Evolutionary conservation across 2,888 invertebrate genomes (phyloP), one percentile per base, ranked within the genome.

Genomic region (Choreutis nemorana): DNA sequence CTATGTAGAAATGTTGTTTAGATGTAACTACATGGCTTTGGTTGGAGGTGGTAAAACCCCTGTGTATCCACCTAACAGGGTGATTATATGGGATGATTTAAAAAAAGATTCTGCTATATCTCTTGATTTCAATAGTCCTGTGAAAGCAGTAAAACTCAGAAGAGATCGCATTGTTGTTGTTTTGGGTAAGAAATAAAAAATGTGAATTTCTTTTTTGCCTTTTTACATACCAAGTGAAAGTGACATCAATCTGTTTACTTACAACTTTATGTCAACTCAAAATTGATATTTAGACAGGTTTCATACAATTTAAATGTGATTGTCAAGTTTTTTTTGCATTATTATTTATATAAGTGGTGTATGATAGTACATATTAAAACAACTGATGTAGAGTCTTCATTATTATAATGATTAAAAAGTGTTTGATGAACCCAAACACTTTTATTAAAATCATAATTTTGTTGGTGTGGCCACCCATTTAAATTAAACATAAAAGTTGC

Each of bases 61-160:
- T 2, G 86, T 95, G 40, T 97, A 94, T 80, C 94, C 97, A 16
- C 87, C 91, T 10, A 96, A 97, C 55, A 91, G 91, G 85, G 96
- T 98, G 10, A 90, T 97, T 73, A 92, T 98, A 47, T 98, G 98
- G 98, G 98, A 98, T 63, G 98, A 98, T 71, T 71, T 97, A 35
- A 95, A 96, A 62, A 97, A 98, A 72, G 87, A 90, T 42, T 90
- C 92, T 39, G 94, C 97, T 11, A 96, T 98, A 55, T 91, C 91
- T 35, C 79, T 98, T 56, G 97, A 97, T 57, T 97, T 98, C 57
- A 94, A 92, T 58, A 90, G 90, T 39, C 91, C 94, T 26, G 97
- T 98, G 1, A 87, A 93, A 57, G 92, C 93, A 33, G 97, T 98
- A 0, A 89, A 94, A 52, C 80, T 98, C 39, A 82, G 98, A 50